A percentile compares a stretch with the other conserved stretches of the same genome.
Conservation (phyloP, 2,113 vertebrate species). For the Ibidorhyncha struthersii region DNA sequence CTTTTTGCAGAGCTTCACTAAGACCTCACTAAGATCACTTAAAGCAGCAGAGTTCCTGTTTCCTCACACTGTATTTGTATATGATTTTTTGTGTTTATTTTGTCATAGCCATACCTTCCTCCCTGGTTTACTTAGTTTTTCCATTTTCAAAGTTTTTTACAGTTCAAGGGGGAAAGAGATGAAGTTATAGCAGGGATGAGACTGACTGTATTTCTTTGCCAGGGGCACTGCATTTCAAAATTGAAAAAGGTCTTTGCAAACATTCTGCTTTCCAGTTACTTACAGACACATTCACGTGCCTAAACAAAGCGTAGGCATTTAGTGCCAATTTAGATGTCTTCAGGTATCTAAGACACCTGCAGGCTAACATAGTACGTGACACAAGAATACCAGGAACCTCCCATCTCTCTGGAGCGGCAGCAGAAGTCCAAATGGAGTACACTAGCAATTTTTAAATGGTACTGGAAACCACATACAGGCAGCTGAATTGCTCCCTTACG, state of each 20-base stretch:
- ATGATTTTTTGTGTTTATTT: neutral
- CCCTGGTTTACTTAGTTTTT: neutral
- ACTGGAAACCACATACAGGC: neutral
- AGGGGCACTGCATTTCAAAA: neutral
- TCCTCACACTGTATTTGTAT: neutral
- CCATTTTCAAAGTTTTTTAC: neutral
- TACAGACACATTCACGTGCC: rapidly evolving
- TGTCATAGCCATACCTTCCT: neutral
- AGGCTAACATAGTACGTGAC: neutral
- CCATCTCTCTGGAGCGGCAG: neutral
- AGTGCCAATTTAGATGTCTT: neutral
- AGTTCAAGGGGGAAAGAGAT: neutral
- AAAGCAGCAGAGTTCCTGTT: neutral
- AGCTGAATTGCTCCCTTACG: neutral
- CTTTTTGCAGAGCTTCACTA: neutral
- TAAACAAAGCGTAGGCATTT: neutral
- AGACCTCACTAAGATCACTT: neutral
- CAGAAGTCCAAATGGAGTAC: neutral
- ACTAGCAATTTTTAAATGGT: neutral
- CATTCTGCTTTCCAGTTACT: neutral
- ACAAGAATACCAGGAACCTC: neutral
- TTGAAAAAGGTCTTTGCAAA: neutral
- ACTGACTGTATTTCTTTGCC: neutral
- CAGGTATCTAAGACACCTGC: neutral
- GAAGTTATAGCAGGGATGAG: neutral